Conservation (phyloP, 92 coral and sea anemone species). For the Phymanthus crucifer region DNA sequence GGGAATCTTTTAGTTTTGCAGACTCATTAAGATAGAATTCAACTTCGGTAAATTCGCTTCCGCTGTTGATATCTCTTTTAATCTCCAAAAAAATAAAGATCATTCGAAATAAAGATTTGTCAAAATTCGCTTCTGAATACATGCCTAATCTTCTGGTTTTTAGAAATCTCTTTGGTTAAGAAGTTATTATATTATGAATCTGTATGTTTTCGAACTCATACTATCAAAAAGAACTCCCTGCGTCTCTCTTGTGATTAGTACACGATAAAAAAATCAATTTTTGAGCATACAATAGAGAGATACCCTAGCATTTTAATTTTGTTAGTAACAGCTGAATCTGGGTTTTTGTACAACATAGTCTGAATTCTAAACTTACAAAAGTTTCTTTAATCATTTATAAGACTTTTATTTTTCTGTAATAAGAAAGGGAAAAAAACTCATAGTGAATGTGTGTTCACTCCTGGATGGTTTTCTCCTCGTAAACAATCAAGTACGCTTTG, state of each 20-base stretch:
- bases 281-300: constrained; percentile 10
- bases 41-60: too few species aligned
- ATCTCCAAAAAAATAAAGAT: neutral
- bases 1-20: too few species aligned
- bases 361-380: neutral
- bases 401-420: too few species aligned
- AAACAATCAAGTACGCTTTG: neutral
- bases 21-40: too few species aligned
- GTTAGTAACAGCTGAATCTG: constrained; percentile 18
- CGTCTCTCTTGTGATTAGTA: neutral
- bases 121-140: neutral
- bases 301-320: constrained; percentile 23
- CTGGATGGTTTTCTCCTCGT: too few species aligned
- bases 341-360: neutral
- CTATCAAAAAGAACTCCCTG: constrained; percentile 1
- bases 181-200: constrained; percentile 2
- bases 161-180: neutral
- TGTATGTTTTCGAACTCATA: constrained; percentile 7
- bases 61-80: constrained; percentile 1
- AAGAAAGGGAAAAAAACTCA: neutral
- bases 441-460: too few species aligned
- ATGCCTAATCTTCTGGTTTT: neutral
- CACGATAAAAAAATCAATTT: constrained; percentile 1
- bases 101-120: neutral
- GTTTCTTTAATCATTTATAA: neutral